Conservation (phyloP, 2,888 invertebrate genomes). For the Camptogramma bilineatum region DNA sequence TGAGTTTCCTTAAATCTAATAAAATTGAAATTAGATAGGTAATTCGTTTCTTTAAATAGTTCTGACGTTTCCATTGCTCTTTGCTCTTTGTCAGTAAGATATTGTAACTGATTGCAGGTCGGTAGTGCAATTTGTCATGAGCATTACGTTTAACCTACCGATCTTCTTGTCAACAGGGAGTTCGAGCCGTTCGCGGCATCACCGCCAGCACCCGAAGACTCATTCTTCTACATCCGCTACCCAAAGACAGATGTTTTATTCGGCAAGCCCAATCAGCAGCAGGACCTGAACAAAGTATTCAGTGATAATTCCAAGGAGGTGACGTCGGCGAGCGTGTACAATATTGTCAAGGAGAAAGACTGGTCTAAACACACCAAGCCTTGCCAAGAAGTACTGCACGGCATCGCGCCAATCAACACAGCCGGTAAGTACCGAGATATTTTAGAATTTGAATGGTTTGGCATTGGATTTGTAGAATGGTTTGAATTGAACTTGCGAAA, state of each 20-base stretch:
- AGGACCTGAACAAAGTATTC: conserved; percentile 56
- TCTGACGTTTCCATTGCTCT: conserved; percentile 12
- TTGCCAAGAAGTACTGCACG: conserved; percentile 87
- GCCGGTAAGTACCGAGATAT: conserved; percentile 58
- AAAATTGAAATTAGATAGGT: background rate
- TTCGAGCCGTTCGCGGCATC: conserved; percentile 84
- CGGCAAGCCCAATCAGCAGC: conserved; percentile 60
- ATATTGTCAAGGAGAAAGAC: conserved; percentile 71
- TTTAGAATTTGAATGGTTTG: conserved; percentile 49
- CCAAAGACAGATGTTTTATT: conserved; percentile 78
- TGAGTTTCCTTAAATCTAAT: conserved; percentile 56
- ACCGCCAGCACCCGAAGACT: conserved; percentile 91
- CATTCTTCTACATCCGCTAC: conserved; percentile 89
- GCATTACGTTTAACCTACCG: conserved; percentile 17
- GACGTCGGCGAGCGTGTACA: conserved; percentile 55
- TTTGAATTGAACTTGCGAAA: conserved; percentile 20
- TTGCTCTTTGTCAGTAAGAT: conserved; percentile 9
- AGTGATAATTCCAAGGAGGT: conserved; percentile 61
- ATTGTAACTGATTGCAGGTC: conserved; percentile 12
- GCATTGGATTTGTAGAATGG: conserved; percentile 41
- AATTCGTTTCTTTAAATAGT: background rate
- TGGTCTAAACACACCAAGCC: conserved; percentile 89
- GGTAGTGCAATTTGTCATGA: conserved; percentile 1
- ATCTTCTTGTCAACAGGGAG: conserved; percentile 61
- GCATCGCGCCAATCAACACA: conserved; percentile 75